Base-by-base conservation (phyloP, 2,797 vertebrate species). In the Bradypus variegatus region DNA sequence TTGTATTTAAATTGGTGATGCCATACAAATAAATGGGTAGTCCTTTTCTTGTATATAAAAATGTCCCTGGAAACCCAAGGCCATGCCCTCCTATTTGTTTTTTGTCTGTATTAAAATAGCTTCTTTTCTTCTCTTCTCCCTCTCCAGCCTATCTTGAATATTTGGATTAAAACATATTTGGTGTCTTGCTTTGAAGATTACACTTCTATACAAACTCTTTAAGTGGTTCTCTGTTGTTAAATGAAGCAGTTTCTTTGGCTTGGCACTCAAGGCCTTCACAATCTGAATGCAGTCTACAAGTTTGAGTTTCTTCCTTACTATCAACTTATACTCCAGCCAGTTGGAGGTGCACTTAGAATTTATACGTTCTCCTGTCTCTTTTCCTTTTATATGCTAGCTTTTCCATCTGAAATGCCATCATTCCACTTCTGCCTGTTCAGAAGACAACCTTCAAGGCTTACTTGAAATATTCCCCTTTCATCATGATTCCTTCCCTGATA, bases 171-270 rank as follows among this genome's bases (percentile, higher is more conserved):
- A 6, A 36, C 53, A 8, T n/a, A 3, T 0, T 0, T 5, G 73
- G 33, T 1, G 0, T 64, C 29, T 19, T 27, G 41, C 53, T 1
- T 38, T 29, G 7, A 41, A 23, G 19, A 14, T 53, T 19, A 33
- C n/a, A 1, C 14, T 2, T 69, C 41, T 27, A 0, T 36, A 14
- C 75, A n/a, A 6, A 2, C 10, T 8, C 16, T 60, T 45, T 23
- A 48, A 9, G 8, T 10, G 81, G 2, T 16, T 64, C 29, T 55
- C 33, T 3, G 0, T 31, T 33, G 62, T 58, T 23, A 58, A 31
- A 25, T 29, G 2, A 23, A 27, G 27, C 1, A 2, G 27, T 12
- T 53, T 53, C 50, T 11, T 53, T 53, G 50, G 50, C 50, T 15
- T 53, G 50, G 50, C 50, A 53, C 13, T 53, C 50, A 53, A 53